phyloP scores from a whole-genome alignment of 1,140 invertebrate species.

The Meloidogyne exigua region DNA sequence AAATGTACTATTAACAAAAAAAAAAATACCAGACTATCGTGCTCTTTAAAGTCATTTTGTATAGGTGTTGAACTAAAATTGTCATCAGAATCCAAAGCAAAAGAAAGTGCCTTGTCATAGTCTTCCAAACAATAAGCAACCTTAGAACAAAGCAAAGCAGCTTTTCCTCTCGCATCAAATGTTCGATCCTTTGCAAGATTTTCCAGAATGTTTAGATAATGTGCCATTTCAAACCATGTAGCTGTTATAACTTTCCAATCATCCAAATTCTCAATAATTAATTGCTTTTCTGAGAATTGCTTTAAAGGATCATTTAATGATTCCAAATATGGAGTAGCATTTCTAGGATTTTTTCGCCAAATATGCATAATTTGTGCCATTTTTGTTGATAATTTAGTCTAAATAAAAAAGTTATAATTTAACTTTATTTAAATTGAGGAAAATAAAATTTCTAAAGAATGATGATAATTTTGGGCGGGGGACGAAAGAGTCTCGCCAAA shows the following conservation, averaged over 20 bases:
- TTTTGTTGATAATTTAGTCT: not conserved
- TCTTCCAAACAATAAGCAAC: constrained; percentile 63
- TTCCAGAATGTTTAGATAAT: constrained; percentile 54
- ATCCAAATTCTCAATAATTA: constrained; percentile 55
- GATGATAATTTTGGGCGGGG: too few species aligned
- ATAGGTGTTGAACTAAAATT: constrained; percentile 75
- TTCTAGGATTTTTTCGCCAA: not conserved
- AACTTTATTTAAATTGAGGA: not conserved
- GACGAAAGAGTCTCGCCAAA: too few species aligned
- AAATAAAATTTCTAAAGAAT: not conserved
- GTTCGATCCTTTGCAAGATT: constrained; percentile 81
- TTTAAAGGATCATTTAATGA: not conserved
- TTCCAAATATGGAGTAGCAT: constrained; percentile 1
- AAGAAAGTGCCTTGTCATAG: constrained; percentile 46
- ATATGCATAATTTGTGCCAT: constrained; percentile 1
- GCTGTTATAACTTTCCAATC: constrained; percentile 58
- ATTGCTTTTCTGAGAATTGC: constrained; percentile 45
- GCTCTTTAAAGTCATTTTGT: constrained; percentile 80
- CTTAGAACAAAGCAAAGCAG: constrained; percentile 94
- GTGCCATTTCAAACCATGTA: constrained; percentile 61
- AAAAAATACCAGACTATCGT: constrained; percentile 47
- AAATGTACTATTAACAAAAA: too few species aligned
- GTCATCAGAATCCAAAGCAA: constrained; percentile 52
- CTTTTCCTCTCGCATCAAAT: constrained; percentile 82
- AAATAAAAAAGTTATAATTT: too few species aligned